Base-by-base conservation (phyloP, 2,113 vertebrate genomes). In the Aepyceros melampus region DNA sequence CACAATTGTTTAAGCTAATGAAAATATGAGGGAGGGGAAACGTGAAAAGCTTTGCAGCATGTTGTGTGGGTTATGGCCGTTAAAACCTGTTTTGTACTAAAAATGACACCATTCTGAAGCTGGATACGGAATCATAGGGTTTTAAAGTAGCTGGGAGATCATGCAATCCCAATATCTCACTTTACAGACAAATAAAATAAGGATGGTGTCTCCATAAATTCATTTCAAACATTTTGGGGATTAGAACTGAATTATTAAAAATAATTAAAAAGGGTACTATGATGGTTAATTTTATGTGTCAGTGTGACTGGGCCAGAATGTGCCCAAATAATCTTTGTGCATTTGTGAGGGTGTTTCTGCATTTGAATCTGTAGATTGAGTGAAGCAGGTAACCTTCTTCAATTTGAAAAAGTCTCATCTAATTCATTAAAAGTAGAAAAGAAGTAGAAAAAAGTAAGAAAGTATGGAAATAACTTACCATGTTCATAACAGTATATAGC, bases 231-330 rank as follows among this genome's bases (percentile, higher is more conserved):
- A 1, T 19, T 55, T 11, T 33, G 8, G 55, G 25, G 1, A 27
- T 76, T 82, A 74, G 9, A 97, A 27, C 1, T 33, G 2, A 81
- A 89, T 74, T 45, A 21, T 31, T 71, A 62, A 31, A 87, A 83
- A 36, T 49, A 2, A 49, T 43, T 2, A 29, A 51, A 40, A 96
- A 7, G 2, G 45, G 12, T 16, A 51, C 6, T 1, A 0, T 36
- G 19, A 33, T 14, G 40, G 29, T 94, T 21, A 45, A 49, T 55
- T 84, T n/a, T 71, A 33, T 58, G 3, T 64, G 33, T 13, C 3
- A 27, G 0, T 1, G 14, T 11, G 7, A 9, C 3, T 36, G 60
- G 33, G 21, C 10, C 10, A 5, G 43, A 51, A 67, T 43, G 9
- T 13, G 25, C 33, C 3, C 40, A 19, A 47, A 31, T 36, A 51